phyloP scores from a whole-genome alignment of 2,797 vertebrate genomes.

The Percopsis omiscomaycus region DNA sequence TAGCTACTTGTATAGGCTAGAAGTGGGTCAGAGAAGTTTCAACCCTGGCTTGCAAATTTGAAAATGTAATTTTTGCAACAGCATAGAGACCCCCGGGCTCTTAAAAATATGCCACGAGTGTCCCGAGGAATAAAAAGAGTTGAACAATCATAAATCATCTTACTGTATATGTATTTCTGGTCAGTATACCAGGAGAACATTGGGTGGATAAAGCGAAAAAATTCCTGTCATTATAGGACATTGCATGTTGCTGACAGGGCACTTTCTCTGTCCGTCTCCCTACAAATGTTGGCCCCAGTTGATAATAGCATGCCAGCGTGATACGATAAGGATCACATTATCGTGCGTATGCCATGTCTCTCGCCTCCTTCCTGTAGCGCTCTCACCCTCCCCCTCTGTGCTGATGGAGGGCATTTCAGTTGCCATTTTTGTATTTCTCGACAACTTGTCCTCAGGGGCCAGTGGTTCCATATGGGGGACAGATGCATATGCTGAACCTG shows the following conservation, averaged over 20 bases:
- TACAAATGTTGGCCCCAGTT: constrained; percentile 17
- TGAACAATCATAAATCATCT: no score
- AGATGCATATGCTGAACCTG: constrained; percentile 24
- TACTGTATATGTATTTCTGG: neutral
- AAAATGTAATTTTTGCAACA: neutral
- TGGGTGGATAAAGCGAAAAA: neutral
- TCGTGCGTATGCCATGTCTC: constrained; percentile 37
- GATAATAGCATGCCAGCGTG: constrained; percentile 37
- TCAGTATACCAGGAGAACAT: neutral
- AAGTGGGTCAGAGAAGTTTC: neutral
- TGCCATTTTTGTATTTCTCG: constrained; percentile 48
- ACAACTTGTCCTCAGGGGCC: constrained; percentile 36
- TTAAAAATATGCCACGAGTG: no score
- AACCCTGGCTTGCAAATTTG: constrained; percentile 6
- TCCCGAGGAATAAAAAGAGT: no score
- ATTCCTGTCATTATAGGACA: constrained; percentile 25
- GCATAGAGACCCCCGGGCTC: no score
- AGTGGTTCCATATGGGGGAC: constrained; percentile 13
- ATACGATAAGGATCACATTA: constrained; percentile 45
- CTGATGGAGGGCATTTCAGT: constrained; percentile 29
- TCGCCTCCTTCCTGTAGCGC: constrained; percentile 17
- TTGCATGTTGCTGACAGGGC: constrained; percentile 25
- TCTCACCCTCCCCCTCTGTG: constrained; percentile 25
- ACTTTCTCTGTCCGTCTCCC: constrained; percentile 17
- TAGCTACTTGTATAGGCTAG: neutral